phyloP scores from a whole-genome alignment of 2,113 vertebrate species.

The Harpagus bidentatus region DNA sequence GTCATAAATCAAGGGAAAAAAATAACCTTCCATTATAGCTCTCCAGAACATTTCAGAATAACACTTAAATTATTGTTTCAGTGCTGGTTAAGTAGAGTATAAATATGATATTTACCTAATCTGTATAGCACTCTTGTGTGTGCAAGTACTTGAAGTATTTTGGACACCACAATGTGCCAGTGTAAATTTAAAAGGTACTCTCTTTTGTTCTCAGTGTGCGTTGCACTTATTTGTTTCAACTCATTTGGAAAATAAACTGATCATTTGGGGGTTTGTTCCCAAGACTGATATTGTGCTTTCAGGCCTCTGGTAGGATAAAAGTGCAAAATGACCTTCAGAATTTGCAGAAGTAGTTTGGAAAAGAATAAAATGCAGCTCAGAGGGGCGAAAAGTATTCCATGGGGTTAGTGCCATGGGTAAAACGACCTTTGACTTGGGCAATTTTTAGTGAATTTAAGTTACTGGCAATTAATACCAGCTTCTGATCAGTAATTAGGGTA shows the following conservation, averaged over 20 bases:
- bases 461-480: neutral
- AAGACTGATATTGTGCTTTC: neutral
- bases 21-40: neutral
- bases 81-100: neutral
- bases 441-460: neutral
- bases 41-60: neutral
- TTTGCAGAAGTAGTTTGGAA: neutral
- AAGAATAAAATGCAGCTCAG: neutral
- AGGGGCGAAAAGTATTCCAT: neutral
- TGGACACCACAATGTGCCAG: neutral
- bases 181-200: neutral
- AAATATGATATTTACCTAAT: neutral
- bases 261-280: neutral
- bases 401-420: neutral
- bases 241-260: neutral
- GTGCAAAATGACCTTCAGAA: neutral
- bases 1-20: neutral
- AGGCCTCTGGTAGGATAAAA: neutral
- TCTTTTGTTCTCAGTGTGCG: neutral
- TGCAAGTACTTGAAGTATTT: neutral
- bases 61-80: neutral
- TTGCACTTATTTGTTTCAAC: neutral
- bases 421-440: neutral
- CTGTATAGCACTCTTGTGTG: fast-evolving
- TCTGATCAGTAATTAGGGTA: neutral